Base-by-base conservation (phyloP, 2,113 vertebrate species). In the Polypterus bichir region DNA sequence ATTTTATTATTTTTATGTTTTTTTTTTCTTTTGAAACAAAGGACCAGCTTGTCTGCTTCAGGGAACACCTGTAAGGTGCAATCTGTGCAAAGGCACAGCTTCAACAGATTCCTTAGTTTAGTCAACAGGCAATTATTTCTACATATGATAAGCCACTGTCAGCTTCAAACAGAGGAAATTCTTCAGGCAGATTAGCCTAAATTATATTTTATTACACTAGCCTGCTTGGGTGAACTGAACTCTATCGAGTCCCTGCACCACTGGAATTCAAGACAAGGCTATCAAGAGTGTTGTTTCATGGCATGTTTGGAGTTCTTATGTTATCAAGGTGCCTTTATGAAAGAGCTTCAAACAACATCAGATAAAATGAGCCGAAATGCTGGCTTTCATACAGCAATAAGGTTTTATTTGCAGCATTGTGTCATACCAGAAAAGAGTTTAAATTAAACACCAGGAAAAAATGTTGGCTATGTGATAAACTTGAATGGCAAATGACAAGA, bases 371-470 rank as follows among this genome's bases (percentile, higher is more conserved):
- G 84, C 72, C 76, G 82, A 83, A 27, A 88, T 88, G 88, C 85
- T 88, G 84, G 86, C 87, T 85, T 81, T 81, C 88, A 85, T 88
- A 91, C 86, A 90, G 87, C 78, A 77, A 68, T 78, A 77, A 76
- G 79, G 79, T 27, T 68, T 74, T 73, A 81, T 79, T 92, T 92
- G 92, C 89, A 87, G 91, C 88, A 83, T 88, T 81, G 86, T 89
- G 91, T 91, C 90, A 82, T 84, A 90, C 89, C 88, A 91, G 88
- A 89, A 84, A 88, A 84, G 89, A 92, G 90, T 91, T 97, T 96
- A 92, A 96, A 95, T 92, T 92, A 94, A 97, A 96, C 88, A 87
- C 89, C 88, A 88, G 86, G 92, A 93, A 93, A 91, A 94, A 97
- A 94, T 93, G 91, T 92, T 93, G 92, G 88, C 78, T 81, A 89